Conservation (phyloP, 2,888 invertebrate species). For the Scelioninae gen. 1 region DNA sequence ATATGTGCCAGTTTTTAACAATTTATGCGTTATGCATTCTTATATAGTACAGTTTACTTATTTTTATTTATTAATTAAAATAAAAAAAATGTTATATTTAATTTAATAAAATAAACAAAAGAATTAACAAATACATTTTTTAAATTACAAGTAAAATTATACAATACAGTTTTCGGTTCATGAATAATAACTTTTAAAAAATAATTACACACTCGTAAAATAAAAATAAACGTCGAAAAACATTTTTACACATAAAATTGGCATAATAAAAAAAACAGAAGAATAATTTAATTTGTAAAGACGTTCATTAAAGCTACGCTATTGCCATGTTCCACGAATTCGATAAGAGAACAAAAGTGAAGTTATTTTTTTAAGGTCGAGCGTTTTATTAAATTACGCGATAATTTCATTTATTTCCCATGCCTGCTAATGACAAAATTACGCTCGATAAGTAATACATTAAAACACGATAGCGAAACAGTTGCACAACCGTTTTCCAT, state of each 20-base stretch:
- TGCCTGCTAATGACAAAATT: conserved; percentile 59
- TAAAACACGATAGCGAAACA: conserved; percentile 61
- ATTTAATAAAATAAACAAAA: no score
- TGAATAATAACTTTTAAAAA: background rate
- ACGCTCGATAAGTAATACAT: conserved; percentile 63
- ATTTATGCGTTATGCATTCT: no score
- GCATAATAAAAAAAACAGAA: conserved; percentile 3
- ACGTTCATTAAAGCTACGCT: conserved; percentile 19
- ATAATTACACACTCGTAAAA: background rate
- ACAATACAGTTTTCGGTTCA: no score
- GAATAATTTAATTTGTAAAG: conserved; percentile 19
- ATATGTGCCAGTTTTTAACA: no score
- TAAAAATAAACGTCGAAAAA: background rate
- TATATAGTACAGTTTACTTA: no score
- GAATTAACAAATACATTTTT: no score
- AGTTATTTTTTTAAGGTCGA: conserved; percentile 26
- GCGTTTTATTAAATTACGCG: conserved; percentile 57
- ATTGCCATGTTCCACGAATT: conserved; percentile 8
- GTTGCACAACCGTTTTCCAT: conserved; percentile 69
- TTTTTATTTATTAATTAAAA: no score
- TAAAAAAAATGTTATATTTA: no score
- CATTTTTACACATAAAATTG: conserved; percentile 3
- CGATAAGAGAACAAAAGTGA: conserved; percentile 40
- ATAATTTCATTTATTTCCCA: conserved; percentile 54
- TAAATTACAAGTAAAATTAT: no score